Percentiles rank a stretch among this genome's conserved stretches.
Conservation (phyloP, 2,113 vertebrate species). For the Talpa occidentalis region DNA sequence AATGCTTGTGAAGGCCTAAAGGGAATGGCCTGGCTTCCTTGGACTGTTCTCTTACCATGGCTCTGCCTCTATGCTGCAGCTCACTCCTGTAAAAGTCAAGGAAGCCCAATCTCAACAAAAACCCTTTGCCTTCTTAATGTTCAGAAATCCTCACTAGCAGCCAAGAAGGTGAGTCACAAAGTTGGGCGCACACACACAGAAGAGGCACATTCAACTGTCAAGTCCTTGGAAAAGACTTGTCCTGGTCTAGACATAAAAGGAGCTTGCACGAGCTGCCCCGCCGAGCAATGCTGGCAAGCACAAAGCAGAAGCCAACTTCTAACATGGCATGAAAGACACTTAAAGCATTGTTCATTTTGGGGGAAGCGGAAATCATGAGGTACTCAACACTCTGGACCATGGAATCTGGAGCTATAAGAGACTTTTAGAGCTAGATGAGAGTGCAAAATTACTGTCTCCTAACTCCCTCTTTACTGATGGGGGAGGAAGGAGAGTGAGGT, state of each 20-base stretch:
- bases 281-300: neutral
- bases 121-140: neutral
- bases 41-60: neutral
- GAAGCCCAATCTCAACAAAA: neutral
- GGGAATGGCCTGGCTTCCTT: too few species aligned
- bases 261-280: rapidly evolving
- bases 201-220: neutral
- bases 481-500: too few species aligned
- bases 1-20: neutral
- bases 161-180: neutral
- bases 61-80: neutral
- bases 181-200: neutral
- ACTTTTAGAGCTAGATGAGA: neutral
- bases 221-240: neutral
- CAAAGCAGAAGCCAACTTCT: neutral
- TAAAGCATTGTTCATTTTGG: too few species aligned
- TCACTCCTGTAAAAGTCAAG: neutral
- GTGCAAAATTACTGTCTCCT: neutral
- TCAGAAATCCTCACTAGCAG: neutral
- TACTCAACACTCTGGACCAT: neutral
- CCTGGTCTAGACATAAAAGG: neutral
- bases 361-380: neutral
- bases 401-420: neutral
- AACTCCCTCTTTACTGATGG: neutral
- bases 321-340: rapidly evolving